phyloP scores from a whole-genome alignment of 2,888 invertebrate species.

The Volucella bombylans region DNA sequence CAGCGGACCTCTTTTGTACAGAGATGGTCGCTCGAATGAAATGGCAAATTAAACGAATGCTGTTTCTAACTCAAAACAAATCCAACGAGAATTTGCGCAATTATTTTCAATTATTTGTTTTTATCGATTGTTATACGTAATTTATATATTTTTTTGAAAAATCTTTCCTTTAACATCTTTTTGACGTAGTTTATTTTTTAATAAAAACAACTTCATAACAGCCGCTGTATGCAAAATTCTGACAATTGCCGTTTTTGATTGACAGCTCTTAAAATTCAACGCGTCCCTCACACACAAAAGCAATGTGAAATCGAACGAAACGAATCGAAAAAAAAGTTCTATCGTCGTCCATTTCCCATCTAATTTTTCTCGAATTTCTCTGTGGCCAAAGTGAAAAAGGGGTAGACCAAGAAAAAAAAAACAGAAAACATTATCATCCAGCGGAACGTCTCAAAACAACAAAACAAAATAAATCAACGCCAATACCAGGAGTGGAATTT shows the following conservation, averaged over 20 bases:
- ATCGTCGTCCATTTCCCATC: slow-evolving; percentile 67
- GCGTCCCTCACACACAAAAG: slow-evolving; percentile 38
- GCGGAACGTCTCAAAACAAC: slow-evolving; percentile 70
- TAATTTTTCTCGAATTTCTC: slow-evolving; percentile 44
- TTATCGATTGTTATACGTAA: neutral
- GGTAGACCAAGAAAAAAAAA: slow-evolving; percentile 24
- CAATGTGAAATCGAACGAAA: slow-evolving; percentile 58
- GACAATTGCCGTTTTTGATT: slow-evolving; percentile 14
- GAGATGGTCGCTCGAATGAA: slow-evolving; percentile 22
- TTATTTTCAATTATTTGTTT: neutral
- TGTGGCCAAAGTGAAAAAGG: slow-evolving; percentile 71
- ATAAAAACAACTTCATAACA: neutral
- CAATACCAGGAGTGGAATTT: slow-evolving; percentile 31
- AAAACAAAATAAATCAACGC: slow-evolving; percentile 62
- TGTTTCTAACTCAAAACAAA: neutral
- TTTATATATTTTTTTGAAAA: neutral
- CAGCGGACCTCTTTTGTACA: slow-evolving; percentile 50
- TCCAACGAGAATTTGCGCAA: neutral
- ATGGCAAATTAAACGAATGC: neutral
- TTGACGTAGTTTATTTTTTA: no score
- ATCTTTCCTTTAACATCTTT: neutral
- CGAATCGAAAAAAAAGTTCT: slow-evolving; percentile 59
- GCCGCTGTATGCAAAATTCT: slow-evolving; percentile 48
- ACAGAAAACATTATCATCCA: slow-evolving; percentile 1
- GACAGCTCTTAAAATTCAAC: slow-evolving; percentile 42